Evolutionary conservation across 2,888 invertebrate species (phyloP), one percentile per base, ranked within the genome.

Genomic region (Yponomeuta plumbellus): DNA sequence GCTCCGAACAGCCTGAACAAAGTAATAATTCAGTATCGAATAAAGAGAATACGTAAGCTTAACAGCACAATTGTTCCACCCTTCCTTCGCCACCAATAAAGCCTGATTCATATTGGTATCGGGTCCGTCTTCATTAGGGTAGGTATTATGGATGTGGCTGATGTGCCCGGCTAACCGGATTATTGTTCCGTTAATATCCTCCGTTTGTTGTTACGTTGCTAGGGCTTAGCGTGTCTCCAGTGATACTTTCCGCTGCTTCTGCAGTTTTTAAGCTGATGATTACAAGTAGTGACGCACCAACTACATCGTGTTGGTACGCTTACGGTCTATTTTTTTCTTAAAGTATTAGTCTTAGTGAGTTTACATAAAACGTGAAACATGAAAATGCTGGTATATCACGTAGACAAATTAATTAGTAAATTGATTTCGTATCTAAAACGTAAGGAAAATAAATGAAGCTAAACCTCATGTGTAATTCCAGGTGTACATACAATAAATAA

Each of bases 81-180:
- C 34, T 34, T 34, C 34, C 6, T 34, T 34, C 34, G 5, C 44
- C 44, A 52, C 44, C 17, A 52, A 52, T 52, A 52, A 52, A 34
- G 34, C 44, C 44, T 52, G 44, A 52, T 52, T 52, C 17, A 52
- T 52, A 52, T 52, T 52, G 44, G 44, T 17, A 52, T 52, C 44
- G 44, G 44, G 44, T 52, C 44, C 44, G 44, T 52, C 44, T 52
- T 52, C 44, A 52, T 52, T 52, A 52, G 44, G 44, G 13, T 52
- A 52, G 44, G 44, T 17, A 52, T 52, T 52, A 52, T 5, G 44
- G 44, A 52, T 52, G 5, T 52, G 44, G 44, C 5, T 5, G 44
- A 17, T 52, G 44, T 17, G 13, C 44, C 44, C 44, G 44, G 13
- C 44, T 52, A 52, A 52, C 44, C 44, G 44, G 44, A 52, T 52